Evolutionary conservation across 2,888 invertebrate genomes (phyloP).

Genomic region (Diaperis boleti): DNA sequence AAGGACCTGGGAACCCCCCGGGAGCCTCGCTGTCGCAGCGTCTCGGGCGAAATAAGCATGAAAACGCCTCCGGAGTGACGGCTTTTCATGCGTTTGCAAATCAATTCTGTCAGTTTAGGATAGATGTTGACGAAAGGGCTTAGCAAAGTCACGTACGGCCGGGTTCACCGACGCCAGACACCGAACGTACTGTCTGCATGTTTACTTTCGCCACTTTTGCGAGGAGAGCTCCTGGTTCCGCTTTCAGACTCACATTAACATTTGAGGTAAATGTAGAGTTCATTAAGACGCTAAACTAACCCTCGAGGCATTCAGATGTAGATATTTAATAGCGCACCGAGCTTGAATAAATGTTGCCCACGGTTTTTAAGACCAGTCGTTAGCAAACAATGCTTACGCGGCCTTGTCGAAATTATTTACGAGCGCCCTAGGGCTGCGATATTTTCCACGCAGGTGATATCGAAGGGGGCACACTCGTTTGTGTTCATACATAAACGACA

Average conservation of each 20-base stretch:
- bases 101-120: constrained; percentile 36
- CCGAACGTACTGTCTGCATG: constrained; percentile 26
- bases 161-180: constrained; percentile 33
- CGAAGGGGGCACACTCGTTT: too few relatives aligned
- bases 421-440: too few relatives aligned
- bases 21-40: constrained; percentile 4
- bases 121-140: constrained; percentile 35
- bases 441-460: not conserved
- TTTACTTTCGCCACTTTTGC: constrained; percentile 37
- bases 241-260: constrained; percentile 33
- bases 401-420: constrained; percentile 26
- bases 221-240: constrained; percentile 19
- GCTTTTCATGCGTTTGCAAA: constrained; percentile 34
- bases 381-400: constrained; percentile 17
- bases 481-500: too few relatives aligned
- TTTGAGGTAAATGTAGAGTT: constrained; percentile 34
- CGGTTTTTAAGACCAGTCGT: constrained; percentile 25
- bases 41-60: constrained; percentile 23
- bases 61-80: constrained; percentile 27
- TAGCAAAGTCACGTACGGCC: constrained; percentile 34
- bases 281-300: constrained; percentile 35
- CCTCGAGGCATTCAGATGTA: constrained; percentile 32
- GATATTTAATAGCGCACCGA: constrained; percentile 31
- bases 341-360: constrained; percentile 29
- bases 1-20: not conserved